These are phyloP conservation scores for Diarsia brunnea DNA, from an alignment of 2,888 invertebrate species.

Conservation along the genomic window DNA sequence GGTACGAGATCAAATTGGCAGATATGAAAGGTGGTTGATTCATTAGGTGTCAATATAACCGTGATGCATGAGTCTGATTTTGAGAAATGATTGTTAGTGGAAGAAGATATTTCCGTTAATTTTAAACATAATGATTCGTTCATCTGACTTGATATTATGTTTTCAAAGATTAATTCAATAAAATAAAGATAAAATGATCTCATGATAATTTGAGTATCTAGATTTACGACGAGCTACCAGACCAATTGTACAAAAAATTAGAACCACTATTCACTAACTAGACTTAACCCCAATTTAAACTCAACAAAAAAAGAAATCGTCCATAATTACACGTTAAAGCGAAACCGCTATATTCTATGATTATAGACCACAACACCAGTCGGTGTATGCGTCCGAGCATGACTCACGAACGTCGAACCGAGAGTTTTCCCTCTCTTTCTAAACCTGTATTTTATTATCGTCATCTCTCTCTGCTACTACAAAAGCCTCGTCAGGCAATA, in stretches of 20 bases:
- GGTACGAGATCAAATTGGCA: slow-evolving; percentile 28
- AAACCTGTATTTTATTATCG: slow-evolving; percentile 74
- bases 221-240: neutral
- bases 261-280: neutral
- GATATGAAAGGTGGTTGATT: slow-evolving; percentile 28
- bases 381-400: slow-evolving; percentile 80
- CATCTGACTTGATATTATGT: neutral
- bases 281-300: neutral
- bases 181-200: neutral
- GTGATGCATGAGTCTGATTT: neutral
- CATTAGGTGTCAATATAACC: slow-evolving; percentile 21
- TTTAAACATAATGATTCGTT: neutral
- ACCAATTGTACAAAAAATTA: neutral
- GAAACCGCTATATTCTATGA: slow-evolving; percentile 55
- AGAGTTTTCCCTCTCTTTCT: slow-evolving; percentile 76
- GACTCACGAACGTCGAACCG: slow-evolving; percentile 84
- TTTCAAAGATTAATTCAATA: neutral
- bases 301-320: neutral
- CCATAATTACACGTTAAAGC: neutral
- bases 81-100: slow-evolving; percentile 5
- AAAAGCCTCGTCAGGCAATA: slow-evolving; percentile 68
- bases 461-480: slow-evolving; percentile 67
- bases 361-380: slow-evolving; percentile 63
- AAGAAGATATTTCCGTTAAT: neutral
- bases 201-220: neutral